phyloP scores from a whole-genome alignment of 2,797 vertebrate species.

The Apogon talboti region DNA sequence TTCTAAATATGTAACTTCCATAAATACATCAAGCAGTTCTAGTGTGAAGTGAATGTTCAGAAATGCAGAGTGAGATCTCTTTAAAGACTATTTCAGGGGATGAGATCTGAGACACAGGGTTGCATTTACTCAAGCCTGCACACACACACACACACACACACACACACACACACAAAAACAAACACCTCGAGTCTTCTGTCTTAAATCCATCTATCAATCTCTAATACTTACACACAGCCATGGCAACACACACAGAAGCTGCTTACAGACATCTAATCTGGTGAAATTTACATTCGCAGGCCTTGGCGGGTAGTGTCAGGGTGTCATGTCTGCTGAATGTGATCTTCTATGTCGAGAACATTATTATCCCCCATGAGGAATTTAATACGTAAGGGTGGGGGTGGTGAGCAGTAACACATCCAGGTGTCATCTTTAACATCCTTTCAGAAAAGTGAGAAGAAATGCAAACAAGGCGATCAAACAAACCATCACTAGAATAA shows the following conservation, averaged over 20 bases:
- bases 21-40: constrained; percentile 55
- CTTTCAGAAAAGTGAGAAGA: background rate
- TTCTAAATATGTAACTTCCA: constrained; percentile 53
- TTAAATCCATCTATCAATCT: constrained; percentile 36
- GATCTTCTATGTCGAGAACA: constrained; percentile 69
- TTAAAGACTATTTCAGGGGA: constrained; percentile 65
- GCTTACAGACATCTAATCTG: constrained; percentile 76
- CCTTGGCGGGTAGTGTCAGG: constrained; percentile 59
- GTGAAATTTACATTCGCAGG: constrained; percentile 67
- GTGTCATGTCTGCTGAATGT: constrained; percentile 64
- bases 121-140: background rate
- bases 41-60: constrained; percentile 44
- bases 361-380: constrained; percentile 53
- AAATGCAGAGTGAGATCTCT: constrained; percentile 39
- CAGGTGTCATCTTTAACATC: constrained; percentile 22
- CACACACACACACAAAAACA: constrained; percentile 4
- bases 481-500: too few relatives aligned
- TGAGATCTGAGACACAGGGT: constrained; percentile 38
- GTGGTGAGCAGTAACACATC: background rate
- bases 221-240: constrained; percentile 18
- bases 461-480: background rate
- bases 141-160: background rate
- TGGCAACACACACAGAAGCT: constrained; percentile 33
- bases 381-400: constrained; percentile 19
- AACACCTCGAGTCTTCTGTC: constrained; percentile 7